Evolutionary conservation across 2,113 vertebrate genomes (phyloP).

Genomic region (Mus spicilegus): DNA sequence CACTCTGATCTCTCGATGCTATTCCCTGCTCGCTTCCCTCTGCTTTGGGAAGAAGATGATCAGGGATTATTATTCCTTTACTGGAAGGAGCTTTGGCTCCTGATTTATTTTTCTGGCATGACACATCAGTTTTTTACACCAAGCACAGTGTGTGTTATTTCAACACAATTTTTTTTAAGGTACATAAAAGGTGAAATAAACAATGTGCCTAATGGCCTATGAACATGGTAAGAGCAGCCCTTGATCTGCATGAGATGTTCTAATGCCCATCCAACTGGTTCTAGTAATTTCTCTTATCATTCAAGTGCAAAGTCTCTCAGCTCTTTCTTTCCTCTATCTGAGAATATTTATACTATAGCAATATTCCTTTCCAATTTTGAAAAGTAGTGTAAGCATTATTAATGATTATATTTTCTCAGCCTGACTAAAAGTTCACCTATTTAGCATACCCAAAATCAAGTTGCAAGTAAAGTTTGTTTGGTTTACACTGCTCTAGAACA

Average conservation of each 20-base stretch:
- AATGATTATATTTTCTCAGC: not conserved
- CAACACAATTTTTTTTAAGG: not conserved
- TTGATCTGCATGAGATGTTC: too few relatives aligned
- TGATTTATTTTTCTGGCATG: not conserved
- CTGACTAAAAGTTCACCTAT: not conserved
- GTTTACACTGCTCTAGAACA: not conserved
- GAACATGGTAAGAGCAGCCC: not conserved
- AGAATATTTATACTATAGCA: not conserved
- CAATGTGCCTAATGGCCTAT: not conserved
- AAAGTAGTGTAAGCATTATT: not conserved
- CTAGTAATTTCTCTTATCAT: not conserved
- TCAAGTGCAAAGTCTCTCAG: not conserved
- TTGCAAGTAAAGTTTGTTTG: not conserved
- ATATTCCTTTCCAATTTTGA: not conserved
- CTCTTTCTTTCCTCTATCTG: not conserved
- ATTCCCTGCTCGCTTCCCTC: not conserved
- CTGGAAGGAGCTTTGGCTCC: not conserved
- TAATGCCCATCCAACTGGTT: not conserved
- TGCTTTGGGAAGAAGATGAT: not conserved
- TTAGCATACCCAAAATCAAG: not conserved
- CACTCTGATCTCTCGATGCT: not conserved
- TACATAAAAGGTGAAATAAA: not conserved
- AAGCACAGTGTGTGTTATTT: not conserved
- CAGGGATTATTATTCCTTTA: not conserved
- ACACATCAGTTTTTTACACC: not conserved